Percentiles rank a stretch among this genome's conserved stretches.
Evolutionary conservation across 2,888 invertebrate species (phyloP).

Genomic region (Ophraella communa): DNA sequence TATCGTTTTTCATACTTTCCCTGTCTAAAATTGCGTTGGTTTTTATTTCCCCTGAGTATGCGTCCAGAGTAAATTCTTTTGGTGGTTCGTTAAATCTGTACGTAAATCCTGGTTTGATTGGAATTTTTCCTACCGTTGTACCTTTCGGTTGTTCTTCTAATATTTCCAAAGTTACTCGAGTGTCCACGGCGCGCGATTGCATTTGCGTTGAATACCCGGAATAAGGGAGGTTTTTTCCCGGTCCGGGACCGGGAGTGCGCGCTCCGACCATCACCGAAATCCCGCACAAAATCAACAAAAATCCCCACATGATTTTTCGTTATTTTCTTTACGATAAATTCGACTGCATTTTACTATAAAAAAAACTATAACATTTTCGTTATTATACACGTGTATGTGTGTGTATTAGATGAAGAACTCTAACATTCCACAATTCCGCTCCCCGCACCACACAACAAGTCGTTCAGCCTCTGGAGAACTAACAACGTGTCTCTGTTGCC

Average conservation of each 20-base stretch:
- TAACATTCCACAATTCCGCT: constrained; percentile 59
- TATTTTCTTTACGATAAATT: too few species aligned
- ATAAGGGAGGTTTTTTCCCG: constrained; percentile 50
- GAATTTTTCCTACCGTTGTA: constrained; percentile 85
- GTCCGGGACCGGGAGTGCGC: constrained; percentile 56
- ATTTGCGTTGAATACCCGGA: constrained; percentile 61
- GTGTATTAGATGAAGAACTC: constrained; percentile 58
- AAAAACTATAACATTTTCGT: constrained; percentile 48
- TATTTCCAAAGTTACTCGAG: constrained; percentile 84
- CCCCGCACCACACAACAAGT: constrained; percentile 55
- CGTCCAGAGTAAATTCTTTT: constrained; percentile 83
- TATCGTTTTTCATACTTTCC: constrained; percentile 77
- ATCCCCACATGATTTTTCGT: constrained; percentile 44
- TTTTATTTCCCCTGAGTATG: constrained; percentile 82
- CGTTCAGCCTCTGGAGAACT: constrained; percentile 58
- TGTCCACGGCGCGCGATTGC: constrained; percentile 89
- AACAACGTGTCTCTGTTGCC: constrained; percentile 49
- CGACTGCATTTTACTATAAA: constrained; percentile 31
- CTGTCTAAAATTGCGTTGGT: constrained; percentile 85
- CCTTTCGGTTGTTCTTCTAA: constrained; percentile 85
- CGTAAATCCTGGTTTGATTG: constrained; percentile 84
- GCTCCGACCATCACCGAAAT: constrained; percentile 52
- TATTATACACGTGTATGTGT: too few species aligned
- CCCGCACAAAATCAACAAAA: constrained; percentile 47
- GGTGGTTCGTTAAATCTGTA: constrained; percentile 94